Evolutionary conservation across 2,888 invertebrate species (phyloP).

Genomic region (Automeris io): DNA sequence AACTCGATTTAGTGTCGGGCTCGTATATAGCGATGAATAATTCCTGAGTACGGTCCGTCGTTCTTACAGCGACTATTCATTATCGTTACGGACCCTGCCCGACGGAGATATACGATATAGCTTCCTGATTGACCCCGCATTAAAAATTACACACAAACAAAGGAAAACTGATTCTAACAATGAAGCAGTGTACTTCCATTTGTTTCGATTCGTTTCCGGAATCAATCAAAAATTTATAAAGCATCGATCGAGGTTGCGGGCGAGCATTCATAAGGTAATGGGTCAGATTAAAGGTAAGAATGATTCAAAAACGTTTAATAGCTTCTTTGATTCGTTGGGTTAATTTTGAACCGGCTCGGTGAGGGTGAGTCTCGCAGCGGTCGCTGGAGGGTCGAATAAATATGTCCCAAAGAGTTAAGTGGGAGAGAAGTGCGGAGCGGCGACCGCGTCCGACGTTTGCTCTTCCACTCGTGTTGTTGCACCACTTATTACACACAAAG

Average conservation of each 20-base stretch:
- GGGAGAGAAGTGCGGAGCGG: conserved; percentile 70
- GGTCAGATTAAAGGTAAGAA: conserved; percentile 48
- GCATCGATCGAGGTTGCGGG: conserved; percentile 54
- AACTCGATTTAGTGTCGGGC: conserved; percentile 31
- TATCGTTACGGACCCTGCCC: conserved; percentile 67
- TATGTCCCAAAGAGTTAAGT: conserved; percentile 78
- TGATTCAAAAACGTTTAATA: conserved; percentile 51
- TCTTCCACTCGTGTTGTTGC: conserved; percentile 77
- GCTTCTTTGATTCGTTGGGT: conserved; percentile 70
- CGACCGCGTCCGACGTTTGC: conserved; percentile 76
- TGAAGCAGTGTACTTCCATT: conserved; percentile 48
- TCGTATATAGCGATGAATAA: conserved; percentile 68
- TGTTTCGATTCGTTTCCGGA: conserved; percentile 61
- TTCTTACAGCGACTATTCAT: conserved; percentile 69
- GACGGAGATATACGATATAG: conserved; percentile 73
- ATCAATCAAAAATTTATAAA: conserved; percentile 62
- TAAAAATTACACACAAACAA: conserved; percentile 75
- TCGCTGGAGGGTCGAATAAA: conserved; percentile 77
- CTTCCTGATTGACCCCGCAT: conserved; percentile 76
- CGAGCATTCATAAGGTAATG: conserved; percentile 53
- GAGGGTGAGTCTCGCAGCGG: conserved; percentile 51
- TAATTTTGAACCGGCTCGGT: conserved; percentile 59
- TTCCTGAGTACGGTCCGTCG: conserved; percentile 75
- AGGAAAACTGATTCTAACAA: conserved; percentile 54
- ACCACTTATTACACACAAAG: conserved; percentile 78